Evolutionary conservation across 2,113 vertebrate species (phyloP).

Genomic region (Raphicerus campestris): DNA sequence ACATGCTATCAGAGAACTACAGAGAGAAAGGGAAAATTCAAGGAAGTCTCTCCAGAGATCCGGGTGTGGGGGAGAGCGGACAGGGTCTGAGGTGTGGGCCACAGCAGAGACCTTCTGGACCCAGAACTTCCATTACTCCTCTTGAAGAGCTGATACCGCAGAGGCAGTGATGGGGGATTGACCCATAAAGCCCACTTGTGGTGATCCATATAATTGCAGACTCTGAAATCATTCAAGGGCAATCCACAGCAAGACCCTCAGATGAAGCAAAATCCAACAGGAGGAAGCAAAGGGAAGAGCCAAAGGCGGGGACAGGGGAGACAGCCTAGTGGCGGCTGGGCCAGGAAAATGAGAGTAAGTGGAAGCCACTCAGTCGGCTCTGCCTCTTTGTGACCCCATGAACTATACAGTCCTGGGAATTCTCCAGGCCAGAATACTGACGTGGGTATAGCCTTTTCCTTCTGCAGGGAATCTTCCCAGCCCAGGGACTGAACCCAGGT

Average conservation of each 20-base stretch:
- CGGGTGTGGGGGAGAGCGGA: accelerated
- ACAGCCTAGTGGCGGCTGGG: not conserved
- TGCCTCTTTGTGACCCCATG: accelerated
- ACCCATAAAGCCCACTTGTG: not conserved
- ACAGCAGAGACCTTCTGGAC: not conserved
- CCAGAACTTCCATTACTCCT: not conserved
- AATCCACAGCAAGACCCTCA: not conserved
- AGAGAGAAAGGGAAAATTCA: not conserved
- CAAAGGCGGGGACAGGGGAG: not conserved
- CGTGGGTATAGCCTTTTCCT: not conserved
- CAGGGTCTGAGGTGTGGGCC: not conserved
- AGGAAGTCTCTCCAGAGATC: not conserved
- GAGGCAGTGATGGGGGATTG: not conserved
- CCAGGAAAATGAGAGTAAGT: not conserved
- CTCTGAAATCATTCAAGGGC: not conserved
- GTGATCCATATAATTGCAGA: not conserved
- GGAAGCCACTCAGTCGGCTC: not conserved
- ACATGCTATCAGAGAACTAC: not conserved
- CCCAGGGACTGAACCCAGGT: not conserved
- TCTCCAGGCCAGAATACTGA: not conserved
- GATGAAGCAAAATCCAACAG: not conserved
- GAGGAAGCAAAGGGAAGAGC: not conserved
- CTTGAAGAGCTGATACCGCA: not conserved
- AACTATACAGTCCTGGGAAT: not conserved
- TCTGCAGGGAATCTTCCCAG: not conserved